phyloP scores from a whole-genome alignment of 2,797 vertebrate species.

The Pteronotus mesoamericanus region DNA sequence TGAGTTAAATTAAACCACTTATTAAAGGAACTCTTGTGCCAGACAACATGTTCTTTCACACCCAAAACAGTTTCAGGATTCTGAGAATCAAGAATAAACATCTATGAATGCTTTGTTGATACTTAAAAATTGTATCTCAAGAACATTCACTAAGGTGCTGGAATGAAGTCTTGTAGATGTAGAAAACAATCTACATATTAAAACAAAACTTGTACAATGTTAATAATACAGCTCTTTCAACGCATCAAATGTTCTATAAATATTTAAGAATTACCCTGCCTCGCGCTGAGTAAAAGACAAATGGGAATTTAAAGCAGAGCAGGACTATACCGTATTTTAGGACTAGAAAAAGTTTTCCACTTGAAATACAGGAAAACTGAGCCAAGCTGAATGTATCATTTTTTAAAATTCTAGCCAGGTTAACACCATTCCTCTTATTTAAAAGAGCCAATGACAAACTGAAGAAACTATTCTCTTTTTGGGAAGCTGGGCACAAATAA shows the following conservation, averaged over 20 bases:
- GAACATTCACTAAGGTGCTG: constrained; percentile 67
- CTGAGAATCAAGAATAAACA: constrained; percentile 61
- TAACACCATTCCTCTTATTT: constrained; percentile 21
- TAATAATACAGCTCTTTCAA: constrained; percentile 50
- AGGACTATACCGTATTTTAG: constrained; percentile 38
- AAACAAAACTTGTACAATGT: constrained; percentile 43
- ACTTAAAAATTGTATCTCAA: constrained; percentile 47
- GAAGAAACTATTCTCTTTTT: background rate
- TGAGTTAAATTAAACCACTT: constrained; percentile 54
- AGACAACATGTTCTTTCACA: constrained; percentile 54
- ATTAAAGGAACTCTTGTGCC: constrained; percentile 64
- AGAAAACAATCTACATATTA: constrained; percentile 54
- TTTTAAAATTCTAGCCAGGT: constrained; percentile 35
- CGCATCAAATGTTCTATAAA: constrained; percentile 51
- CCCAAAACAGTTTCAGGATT: constrained; percentile 50
- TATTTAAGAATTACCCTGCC: constrained; percentile 49
- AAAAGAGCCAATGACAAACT: constrained; percentile 31
- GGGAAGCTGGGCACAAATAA: constrained; percentile 39
- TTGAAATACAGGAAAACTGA: constrained; percentile 49
- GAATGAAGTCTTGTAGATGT: constrained; percentile 46
- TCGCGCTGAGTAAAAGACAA: constrained; percentile 18
- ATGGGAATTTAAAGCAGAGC: constrained; percentile 45
- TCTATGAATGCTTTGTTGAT: constrained; percentile 58
- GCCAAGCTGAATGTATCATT: constrained; percentile 20
- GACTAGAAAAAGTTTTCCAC: constrained; percentile 52